Conservation (phyloP, 2,797 vertebrate genomes). For the Psittacula echo region DNA sequence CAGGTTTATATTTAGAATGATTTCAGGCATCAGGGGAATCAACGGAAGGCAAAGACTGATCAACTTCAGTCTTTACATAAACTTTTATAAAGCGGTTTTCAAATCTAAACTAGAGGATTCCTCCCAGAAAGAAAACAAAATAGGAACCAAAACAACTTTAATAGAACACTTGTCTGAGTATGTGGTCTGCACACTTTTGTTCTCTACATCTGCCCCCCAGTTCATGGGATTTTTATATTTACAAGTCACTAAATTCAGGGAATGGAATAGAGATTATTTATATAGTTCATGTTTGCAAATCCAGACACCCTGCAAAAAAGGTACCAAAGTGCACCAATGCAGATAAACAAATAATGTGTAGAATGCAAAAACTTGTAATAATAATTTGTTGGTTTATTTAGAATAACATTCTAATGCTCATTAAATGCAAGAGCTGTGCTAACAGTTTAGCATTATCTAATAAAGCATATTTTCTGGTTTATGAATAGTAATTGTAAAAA, state of each 20-base stretch:
- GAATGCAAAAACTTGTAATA: not conserved
- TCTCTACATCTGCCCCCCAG: not conserved
- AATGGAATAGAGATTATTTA: not conserved
- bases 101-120: not conserved
- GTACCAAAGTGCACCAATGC: not conserved
- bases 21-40: conserved; percentile 8
- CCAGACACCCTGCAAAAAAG: not conserved
- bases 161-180: not conserved
- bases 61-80: not conserved
- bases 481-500: not conserved
- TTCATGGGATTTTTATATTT: not conserved
- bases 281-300: not conserved
- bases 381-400: conserved; percentile 26
- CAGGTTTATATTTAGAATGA: conserved; percentile 18
- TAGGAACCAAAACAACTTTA: not conserved
- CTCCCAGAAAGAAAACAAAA: not conserved
- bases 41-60: not conserved
- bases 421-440: not conserved
- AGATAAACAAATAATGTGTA: not conserved
- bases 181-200: not conserved
- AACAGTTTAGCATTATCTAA: not conserved
- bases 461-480: not conserved
- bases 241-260: not conserved
- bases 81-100: not conserved
- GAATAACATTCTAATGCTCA: not conserved